These are phyloP conservation scores for Philhelius pedissequus DNA, from an alignment of 2,888 invertebrate species.

Conservation along the genomic window DNA sequence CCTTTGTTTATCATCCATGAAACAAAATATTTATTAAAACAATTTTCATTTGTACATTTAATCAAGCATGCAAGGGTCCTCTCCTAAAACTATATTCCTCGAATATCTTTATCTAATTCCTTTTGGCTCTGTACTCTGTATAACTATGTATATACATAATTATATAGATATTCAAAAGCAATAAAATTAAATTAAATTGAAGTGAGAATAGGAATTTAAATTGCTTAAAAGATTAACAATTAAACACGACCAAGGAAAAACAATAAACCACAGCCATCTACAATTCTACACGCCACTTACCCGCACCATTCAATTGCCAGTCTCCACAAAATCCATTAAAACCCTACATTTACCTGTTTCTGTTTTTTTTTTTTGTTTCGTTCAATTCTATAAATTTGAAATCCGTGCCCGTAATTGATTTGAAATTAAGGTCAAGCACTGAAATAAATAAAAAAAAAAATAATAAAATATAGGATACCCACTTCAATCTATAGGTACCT, in stretches of 20 bases:
- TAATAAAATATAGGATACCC: background rate
- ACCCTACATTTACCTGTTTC: background rate
- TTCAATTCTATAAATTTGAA: constrained; percentile 27
- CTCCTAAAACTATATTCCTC: too few relatives aligned
- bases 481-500: background rate
- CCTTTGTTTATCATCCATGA: too few relatives aligned
- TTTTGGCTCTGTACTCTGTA: too few relatives aligned
- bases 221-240: background rate
- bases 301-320: background rate
- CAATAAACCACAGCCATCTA: background rate
- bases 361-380: background rate
- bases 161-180: background rate
- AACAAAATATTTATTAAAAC: too few relatives aligned
- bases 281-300: too few relatives aligned
- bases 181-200: background rate
- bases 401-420: constrained; percentile 44
- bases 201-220: background rate
- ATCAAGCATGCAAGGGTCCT: too few relatives aligned
- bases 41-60: too few relatives aligned
- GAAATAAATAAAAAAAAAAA: background rate
- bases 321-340: background rate
- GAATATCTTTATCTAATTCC: too few relatives aligned
- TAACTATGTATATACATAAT: too few relatives aligned
- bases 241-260: background rate
- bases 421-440: constrained; percentile 53